These are phyloP conservation scores for Trachymyrmex septentrionalis DNA, from an alignment of 1,140 invertebrate genomes.

Conservation along the genomic window DNA sequence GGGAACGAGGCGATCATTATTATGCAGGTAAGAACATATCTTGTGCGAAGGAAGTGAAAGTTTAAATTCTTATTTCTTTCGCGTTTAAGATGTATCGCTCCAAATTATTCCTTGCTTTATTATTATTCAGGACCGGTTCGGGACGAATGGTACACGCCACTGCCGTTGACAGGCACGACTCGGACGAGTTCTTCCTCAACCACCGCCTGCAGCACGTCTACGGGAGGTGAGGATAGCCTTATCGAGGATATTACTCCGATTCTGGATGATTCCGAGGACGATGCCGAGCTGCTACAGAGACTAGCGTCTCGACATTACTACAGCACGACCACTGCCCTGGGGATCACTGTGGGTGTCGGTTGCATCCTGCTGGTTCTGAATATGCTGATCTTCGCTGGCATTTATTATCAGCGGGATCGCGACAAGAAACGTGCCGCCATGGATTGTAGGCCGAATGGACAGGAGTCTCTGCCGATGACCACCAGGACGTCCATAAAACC, in stretches of 20 bases:
- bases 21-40: constrained; percentile 89
- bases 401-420: constrained; percentile 93
- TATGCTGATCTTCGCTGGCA: constrained; percentile 94
- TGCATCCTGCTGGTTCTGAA: constrained; percentile 95
- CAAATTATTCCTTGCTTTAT: constrained; percentile 21
- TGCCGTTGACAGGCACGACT: constrained; percentile 85
- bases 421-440: constrained; percentile 84
- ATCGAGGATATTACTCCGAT: constrained; percentile 79
- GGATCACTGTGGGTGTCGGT: constrained; percentile 95
- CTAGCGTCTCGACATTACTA: constrained; percentile 88
- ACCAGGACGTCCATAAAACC: constrained; percentile 78
- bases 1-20: constrained; percentile 90
- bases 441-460: constrained; percentile 79
- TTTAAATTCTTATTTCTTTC: neutral
- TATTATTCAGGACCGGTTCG: constrained; percentile 86
- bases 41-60: neutral
- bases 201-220: constrained; percentile 83
- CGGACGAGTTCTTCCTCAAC: constrained; percentile 80
- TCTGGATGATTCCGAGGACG: constrained; percentile 84
- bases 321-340: constrained; percentile 93
- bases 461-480: constrained; percentile 84
- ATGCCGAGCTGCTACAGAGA: constrained; percentile 86
- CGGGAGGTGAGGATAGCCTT: constrained; percentile 80
- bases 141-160: constrained; percentile 88
- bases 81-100: neutral